Base-by-base conservation (phyloP, 2,888 invertebrate species). In the Toxonevra muliebris region DNA sequence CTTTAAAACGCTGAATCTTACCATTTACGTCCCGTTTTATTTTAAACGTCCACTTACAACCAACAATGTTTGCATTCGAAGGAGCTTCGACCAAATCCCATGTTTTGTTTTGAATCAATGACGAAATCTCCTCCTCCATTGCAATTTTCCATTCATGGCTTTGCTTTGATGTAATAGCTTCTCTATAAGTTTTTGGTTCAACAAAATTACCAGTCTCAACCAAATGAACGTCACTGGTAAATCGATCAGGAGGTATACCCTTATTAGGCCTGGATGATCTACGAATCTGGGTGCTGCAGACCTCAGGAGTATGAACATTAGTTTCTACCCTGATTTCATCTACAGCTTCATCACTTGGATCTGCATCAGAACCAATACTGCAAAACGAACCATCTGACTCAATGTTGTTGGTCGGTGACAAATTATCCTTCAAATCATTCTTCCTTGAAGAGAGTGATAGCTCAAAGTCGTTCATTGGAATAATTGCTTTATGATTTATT, bases 201-300 rank as follows among this genome's bases (percentile, higher is more conserved):
- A 12, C 53, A 53, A 15, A 20, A 53, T 9, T 20, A 53, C 20
- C 53, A 53, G n/a, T n/a, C n/a, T 20, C 41, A 12, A 60, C 52
- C 17, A 57, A 50, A 20, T n/a, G 12, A 11, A 68, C 43, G 9
- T 64, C 48, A 40, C 55, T 58, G n/a, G 45, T 41, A 20, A 53
- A 57, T 9, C 58, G 63, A 50, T 30, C 17, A 12, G 63, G 61
- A 19, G 50, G 52, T 40, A 64, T 30, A 8, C 68, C 61, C 41
- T 68, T 68, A 45, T 59, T 68, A 52, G 19, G 1, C 20, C 68
- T 48, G 13, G 17, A 30, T 60, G 68, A 68, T 40, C 50, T 52
- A 43, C 68, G 42, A n/a, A n/a, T n/a, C n/a, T n/a, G n/a, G n/a
- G n/a, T n/a, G n/a, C n/a, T n/a, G n/a, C n/a, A n/a, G n/a, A n/a